A percentile compares a stretch with the other conserved stretches of the same genome.
Evolutionary conservation across 2,113 vertebrate species (phyloP).

Genomic region (Zosterops japonicus): DNA sequence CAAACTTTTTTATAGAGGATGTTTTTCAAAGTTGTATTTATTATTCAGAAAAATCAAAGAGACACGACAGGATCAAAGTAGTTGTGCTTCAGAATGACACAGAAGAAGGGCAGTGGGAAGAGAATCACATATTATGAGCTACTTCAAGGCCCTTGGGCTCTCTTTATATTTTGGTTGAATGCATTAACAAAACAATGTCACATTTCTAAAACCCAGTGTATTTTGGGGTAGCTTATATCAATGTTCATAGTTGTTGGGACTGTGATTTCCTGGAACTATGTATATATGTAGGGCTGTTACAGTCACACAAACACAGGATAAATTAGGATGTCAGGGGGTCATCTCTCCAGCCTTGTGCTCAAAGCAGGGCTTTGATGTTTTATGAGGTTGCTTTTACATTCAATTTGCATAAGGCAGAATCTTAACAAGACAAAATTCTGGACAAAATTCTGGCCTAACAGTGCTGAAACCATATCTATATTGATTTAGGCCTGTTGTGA

Average conservation of each 20-base stretch:
- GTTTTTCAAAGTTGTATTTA: constrained; percentile 33
- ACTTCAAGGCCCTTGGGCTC: constrained; percentile 34
- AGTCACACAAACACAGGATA: background rate
- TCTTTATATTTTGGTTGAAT: background rate
- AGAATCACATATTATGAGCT: constrained; percentile 41
- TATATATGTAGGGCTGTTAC: background rate
- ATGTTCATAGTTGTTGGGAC: background rate
- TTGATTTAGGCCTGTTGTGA: background rate
- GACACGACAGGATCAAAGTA: constrained; percentile 32
- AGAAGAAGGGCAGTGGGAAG: background rate
- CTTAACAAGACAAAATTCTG: background rate
- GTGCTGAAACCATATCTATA: background rate
- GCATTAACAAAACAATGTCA: background rate
- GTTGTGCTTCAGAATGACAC: constrained; percentile 2
- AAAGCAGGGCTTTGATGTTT: background rate
- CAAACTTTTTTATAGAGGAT: background rate
- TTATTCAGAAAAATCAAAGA: constrained; percentile 58
- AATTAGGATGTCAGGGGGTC: background rate
- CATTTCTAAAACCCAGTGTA: background rate
- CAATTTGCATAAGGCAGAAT: background rate
- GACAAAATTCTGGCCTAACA: background rate
- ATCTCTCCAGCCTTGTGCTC: background rate
- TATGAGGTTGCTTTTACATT: background rate
- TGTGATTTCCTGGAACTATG: background rate
- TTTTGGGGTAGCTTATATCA: background rate